Conservation (phyloP, 2,113 vertebrate genomes). For the Gobius niger region DNA sequence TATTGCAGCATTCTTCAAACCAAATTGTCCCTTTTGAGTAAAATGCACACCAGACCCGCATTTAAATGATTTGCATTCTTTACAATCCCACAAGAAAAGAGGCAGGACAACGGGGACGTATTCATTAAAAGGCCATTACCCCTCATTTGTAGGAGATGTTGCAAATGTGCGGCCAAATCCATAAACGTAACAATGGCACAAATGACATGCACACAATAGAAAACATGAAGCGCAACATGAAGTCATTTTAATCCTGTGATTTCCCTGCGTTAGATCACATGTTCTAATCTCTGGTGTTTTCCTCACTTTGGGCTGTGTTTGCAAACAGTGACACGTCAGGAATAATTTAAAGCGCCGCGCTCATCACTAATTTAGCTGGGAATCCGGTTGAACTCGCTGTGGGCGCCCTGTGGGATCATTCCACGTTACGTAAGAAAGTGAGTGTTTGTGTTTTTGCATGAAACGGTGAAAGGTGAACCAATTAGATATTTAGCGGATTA, state of each 20-base stretch:
- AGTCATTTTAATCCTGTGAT: background rate
- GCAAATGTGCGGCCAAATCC: conserved; percentile 53
- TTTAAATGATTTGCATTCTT: conserved; percentile 23
- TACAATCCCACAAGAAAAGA: conserved; percentile 3
- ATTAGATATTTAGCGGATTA: background rate
- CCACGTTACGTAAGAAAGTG: background rate
- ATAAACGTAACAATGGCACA: conserved; percentile 35
- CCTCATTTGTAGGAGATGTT: conserved; percentile 37
- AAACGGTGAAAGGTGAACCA: background rate
- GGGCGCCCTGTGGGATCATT: background rate
- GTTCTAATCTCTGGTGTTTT: background rate
- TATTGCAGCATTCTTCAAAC: conserved; percentile 6
- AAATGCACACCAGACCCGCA: conserved; percentile 19
- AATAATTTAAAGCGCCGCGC: background rate
- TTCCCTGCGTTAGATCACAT: background rate
- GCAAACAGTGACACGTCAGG: background rate
- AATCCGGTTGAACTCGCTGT: conserved; percentile 4
- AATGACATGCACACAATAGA: conserved; percentile 1
- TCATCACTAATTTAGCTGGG: background rate
- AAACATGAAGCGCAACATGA: background rate
- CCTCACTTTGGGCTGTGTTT: background rate
- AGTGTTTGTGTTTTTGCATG: background rate
- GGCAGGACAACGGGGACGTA: background rate
- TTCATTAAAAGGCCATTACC: conserved; percentile 49
- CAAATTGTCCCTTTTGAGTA: conserved; percentile 8